These are phyloP conservation scores for Popillia japonica DNA, from an alignment of 1,140 invertebrate species.

Conservation along the genomic window DNA sequence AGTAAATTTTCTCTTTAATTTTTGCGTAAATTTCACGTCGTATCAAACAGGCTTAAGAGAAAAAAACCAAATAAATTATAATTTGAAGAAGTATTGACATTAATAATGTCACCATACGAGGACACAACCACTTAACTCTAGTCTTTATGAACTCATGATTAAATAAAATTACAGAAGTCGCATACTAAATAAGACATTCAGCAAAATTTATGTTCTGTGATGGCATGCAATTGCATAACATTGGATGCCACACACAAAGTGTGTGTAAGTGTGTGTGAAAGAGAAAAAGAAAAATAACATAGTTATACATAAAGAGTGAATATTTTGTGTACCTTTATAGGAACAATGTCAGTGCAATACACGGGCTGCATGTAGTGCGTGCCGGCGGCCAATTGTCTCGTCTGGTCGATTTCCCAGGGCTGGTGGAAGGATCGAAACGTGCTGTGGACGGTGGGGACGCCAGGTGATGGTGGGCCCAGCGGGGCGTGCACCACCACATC, in stretches of 20 bases:
- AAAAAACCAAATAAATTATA: too few species aligned
- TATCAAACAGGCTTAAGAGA: too few species aligned
- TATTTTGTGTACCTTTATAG: slow-evolving; percentile 70
- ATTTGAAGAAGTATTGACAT: background rate
- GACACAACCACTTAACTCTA: too few species aligned
- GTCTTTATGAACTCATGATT: background rate
- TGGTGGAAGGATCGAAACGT: slow-evolving; percentile 66
- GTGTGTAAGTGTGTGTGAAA: background rate
- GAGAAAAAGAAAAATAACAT: background rate
- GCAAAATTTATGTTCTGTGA: background rate
- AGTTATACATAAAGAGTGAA: slow-evolving; percentile 50
- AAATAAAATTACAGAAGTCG: background rate
- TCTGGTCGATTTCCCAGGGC: slow-evolving; percentile 66
- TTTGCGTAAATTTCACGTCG: too few species aligned
- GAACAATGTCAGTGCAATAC: slow-evolving; percentile 72
- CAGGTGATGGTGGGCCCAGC: slow-evolving; percentile 57
- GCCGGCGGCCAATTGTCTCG: slow-evolving; percentile 60
- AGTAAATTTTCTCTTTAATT: too few species aligned
- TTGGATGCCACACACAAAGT: slow-evolving; percentile 18
- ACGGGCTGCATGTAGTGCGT: slow-evolving; percentile 59
- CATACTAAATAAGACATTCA: slow-evolving; percentile 2
- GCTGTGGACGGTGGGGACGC: slow-evolving; percentile 61
- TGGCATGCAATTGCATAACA: slow-evolving; percentile 37
- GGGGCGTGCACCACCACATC: slow-evolving; percentile 61
- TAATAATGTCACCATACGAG: too few species aligned